Evolutionary conservation across 2,797 vertebrate species (phyloP).

Genomic region (Ctenosaura bakeri): DNA sequence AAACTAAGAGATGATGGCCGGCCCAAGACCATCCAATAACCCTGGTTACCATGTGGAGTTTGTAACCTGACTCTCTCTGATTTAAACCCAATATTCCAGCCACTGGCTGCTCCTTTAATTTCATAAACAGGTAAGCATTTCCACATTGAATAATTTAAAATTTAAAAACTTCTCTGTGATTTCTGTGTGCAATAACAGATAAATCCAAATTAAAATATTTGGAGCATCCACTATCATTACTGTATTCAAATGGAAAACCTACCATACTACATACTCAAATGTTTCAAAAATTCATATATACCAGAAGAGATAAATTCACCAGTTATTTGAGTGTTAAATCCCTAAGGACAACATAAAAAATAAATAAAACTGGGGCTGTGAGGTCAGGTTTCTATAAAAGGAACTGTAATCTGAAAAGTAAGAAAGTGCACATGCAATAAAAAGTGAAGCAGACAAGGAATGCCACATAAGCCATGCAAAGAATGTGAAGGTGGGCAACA

Average conservation of each 20-base stretch:
- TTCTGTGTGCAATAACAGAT: not conserved
- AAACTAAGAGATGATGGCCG: not conserved
- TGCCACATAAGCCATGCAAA: not conserved
- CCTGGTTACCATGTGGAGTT: not conserved
- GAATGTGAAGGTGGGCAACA: not conserved
- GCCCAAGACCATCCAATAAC: not conserved
- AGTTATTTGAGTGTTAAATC: not conserved
- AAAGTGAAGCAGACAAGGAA: not conserved
- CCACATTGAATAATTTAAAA: not conserved
- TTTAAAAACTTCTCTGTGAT: not conserved
- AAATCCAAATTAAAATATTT: not conserved
- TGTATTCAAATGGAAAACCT: not conserved
- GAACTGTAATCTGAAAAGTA: not conserved
- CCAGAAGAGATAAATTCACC: not conserved
- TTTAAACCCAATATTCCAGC: not conserved
- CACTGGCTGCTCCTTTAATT: not conserved
- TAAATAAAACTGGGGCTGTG: not conserved
- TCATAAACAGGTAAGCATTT: not conserved
- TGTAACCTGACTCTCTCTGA: not conserved
- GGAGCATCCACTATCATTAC: not conserved
- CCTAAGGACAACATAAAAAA: not conserved
- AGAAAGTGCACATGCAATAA: not conserved
- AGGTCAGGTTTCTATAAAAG: not conserved
- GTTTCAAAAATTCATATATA: not conserved
- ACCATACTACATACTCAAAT: not conserved